These are phyloP conservation scores for Plagodis dolabraria DNA, from an alignment of 2,888 invertebrate genomes.

Conservation along the genomic window DNA sequence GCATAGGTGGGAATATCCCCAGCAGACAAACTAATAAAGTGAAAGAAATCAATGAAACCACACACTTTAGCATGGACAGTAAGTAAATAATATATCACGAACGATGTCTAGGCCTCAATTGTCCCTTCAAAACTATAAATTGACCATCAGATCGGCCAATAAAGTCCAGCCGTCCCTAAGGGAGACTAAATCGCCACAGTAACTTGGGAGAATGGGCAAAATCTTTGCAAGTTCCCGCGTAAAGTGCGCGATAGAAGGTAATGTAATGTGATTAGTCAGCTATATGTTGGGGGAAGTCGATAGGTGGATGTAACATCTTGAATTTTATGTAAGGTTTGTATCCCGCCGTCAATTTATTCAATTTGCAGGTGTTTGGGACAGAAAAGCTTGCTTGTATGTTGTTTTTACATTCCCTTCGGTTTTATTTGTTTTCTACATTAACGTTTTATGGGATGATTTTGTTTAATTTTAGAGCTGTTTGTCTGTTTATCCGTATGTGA, in stretches of 20 bases:
- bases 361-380: slow-evolving; percentile 16
- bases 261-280: slow-evolving; percentile 27
- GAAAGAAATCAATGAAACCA: neutral
- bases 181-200: slow-evolving; percentile 24
- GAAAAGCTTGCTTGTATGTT: neutral
- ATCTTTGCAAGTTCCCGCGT: slow-evolving; percentile 22
- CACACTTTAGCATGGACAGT: slow-evolving; percentile 6
- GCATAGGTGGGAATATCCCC: no score
- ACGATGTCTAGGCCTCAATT: slow-evolving; percentile 20
- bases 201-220: slow-evolving; percentile 23
- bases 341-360: slow-evolving; percentile 15
- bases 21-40: no score
- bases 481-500: no score
- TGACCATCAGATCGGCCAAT: slow-evolving; percentile 26
- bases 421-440: no score
- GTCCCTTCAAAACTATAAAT: slow-evolving; percentile 31
- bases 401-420: no score
- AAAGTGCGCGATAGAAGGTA: slow-evolving; percentile 21
- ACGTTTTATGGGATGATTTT: no score
- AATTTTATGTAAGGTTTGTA: slow-evolving; percentile 19
- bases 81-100: slow-evolving; percentile 25
- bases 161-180: slow-evolving; percentile 21
- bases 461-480: no score
- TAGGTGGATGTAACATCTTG: slow-evolving; percentile 18
- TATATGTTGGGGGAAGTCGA: slow-evolving; percentile 16